phyloP scores from a whole-genome alignment of 2,888 invertebrate species.

The Ectemnius cavifrons region DNA sequence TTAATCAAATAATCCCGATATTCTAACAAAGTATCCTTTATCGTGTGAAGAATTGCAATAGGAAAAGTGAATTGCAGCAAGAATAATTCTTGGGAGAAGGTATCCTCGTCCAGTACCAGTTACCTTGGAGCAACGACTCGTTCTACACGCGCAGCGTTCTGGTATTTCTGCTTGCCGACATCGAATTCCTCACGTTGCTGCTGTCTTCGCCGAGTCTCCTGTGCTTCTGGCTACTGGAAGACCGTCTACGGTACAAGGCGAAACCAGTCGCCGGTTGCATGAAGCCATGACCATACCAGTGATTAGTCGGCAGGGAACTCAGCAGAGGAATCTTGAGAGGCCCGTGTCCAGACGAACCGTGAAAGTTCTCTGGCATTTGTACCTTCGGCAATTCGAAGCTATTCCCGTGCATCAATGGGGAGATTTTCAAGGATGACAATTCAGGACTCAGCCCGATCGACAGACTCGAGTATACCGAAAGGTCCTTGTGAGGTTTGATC shows the following conservation, averaged over 20 bases:
- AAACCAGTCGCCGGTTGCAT: slow-evolving; percentile 29
- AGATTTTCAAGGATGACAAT: slow-evolving; percentile 52
- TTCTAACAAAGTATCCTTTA: no score
- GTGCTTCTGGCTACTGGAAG: slow-evolving; percentile 25
- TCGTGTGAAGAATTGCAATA: no score
- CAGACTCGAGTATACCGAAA: slow-evolving; percentile 45
- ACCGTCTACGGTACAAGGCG: slow-evolving; percentile 23
- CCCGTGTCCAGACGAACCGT: slow-evolving; percentile 19
- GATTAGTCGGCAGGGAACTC: slow-evolving; percentile 30
- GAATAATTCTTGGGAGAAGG: neutral
- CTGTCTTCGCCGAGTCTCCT: slow-evolving; percentile 28
- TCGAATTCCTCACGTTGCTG: slow-evolving; percentile 19
- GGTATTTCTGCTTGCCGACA: slow-evolving; percentile 4
- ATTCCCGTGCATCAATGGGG: slow-evolving; percentile 40
- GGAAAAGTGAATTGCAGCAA: no score
- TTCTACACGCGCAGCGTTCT: slow-evolving; percentile 36
- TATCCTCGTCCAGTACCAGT: slow-evolving; percentile 7
- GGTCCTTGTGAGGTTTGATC: slow-evolving; percentile 22
- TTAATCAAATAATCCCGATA: no score
- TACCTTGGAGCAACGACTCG: slow-evolving; percentile 32
- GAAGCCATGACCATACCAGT: slow-evolving; percentile 43
- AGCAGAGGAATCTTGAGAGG: slow-evolving; percentile 50
- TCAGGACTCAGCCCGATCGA: slow-evolving; percentile 44
- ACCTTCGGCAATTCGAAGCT: slow-evolving; percentile 35
- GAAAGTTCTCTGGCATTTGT: slow-evolving; percentile 31